Conservation (phyloP, 2,113 vertebrate species). For the Archilochus colubris region DNA sequence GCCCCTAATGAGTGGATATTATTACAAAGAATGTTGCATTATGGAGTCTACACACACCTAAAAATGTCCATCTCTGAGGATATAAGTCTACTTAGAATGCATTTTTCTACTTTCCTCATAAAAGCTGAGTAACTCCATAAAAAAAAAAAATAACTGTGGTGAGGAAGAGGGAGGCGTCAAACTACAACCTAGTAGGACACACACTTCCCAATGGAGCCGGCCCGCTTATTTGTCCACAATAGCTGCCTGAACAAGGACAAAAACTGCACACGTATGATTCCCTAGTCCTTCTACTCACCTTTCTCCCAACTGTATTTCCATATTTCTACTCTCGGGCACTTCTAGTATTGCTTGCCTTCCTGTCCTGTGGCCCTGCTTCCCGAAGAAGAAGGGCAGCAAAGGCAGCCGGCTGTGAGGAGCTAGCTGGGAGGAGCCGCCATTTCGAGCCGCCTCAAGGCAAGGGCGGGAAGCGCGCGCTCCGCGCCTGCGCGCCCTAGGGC, state of each 20-base stretch:
- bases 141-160: neutral
- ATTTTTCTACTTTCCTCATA: neutral
- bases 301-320: neutral
- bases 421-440: accelerated
- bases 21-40: neutral
- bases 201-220: neutral
- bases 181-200: accelerated
- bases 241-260: neutral
- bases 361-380: accelerated
- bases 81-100: accelerated
- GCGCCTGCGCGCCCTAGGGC: accelerated
- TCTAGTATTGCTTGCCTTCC: accelerated
- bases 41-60: neutral
- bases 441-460: accelerated
- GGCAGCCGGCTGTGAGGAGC: accelerated
- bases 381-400: accelerated
- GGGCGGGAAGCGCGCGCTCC: accelerated
- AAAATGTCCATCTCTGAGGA: neutral
- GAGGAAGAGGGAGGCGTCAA: neutral
- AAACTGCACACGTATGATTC: accelerated
- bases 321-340: accelerated
- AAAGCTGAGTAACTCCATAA: neutral
- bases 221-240: accelerated
- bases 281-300: neutral
- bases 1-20: neutral